Percentiles rank a stretch among this genome's conserved stretches.
phyloP scores from a whole-genome alignment of 2,797 vertebrate genomes.

The Miopithecus talapoin region DNA sequence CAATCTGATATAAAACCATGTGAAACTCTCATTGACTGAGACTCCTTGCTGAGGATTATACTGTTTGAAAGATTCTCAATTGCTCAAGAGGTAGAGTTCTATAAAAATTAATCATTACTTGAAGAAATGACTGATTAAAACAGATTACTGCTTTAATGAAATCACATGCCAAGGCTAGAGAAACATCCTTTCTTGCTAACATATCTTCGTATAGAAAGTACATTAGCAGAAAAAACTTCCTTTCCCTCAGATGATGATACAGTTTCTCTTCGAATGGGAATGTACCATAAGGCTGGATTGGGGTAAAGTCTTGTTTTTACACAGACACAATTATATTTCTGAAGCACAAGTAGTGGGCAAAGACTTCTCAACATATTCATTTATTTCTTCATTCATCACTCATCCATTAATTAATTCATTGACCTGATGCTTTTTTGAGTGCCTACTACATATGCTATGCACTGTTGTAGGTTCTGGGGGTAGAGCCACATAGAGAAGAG shows the following conservation, averaged over 20 bases:
- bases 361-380: background rate
- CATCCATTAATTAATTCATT: background rate
- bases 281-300: background rate
- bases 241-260: background rate
- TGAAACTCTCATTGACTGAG: background rate
- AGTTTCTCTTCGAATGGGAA: background rate
- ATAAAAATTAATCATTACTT: background rate
- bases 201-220: background rate
- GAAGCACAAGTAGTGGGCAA: background rate
- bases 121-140: background rate
- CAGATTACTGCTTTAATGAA: slow-evolving; percentile 45
- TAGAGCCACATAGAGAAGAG: background rate
- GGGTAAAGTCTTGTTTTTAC: background rate
- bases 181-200: background rate
- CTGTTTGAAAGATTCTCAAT: background rate
- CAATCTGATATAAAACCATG: background rate
- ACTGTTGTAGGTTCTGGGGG: background rate
- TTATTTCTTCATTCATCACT: background rate
- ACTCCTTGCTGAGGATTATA: background rate
- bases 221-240: background rate
- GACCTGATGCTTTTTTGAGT: background rate
- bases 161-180: background rate
- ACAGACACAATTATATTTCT: background rate
- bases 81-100: background rate
- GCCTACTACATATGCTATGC: background rate